These are phyloP conservation scores for Aplidium turbinatum DNA, from an alignment of 23 tunicate genomes.

Conservation along the genomic window DNA sequence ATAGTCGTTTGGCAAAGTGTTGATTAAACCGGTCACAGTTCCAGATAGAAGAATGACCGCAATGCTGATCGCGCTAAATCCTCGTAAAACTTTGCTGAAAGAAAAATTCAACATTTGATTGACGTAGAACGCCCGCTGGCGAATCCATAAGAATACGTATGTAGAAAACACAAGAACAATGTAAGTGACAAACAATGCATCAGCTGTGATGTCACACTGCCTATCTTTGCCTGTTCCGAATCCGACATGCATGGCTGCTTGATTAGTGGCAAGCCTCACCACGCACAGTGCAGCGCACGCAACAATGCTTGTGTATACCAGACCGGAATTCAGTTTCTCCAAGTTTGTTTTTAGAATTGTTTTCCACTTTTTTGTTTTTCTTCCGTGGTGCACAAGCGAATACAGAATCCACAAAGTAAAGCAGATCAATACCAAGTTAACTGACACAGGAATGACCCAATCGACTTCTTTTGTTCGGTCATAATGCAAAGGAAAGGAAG, in stretches of 20 bases:
- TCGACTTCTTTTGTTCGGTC: neutral
- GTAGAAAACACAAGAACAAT: constrained; percentile 30
- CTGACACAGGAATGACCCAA: constrained; percentile 32
- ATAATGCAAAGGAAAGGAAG: no score
- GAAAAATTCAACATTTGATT: constrained; percentile 41
- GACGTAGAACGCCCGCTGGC: constrained; percentile 58
- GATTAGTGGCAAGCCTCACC: constrained; percentile 17
- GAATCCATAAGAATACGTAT: constrained; percentile 69
- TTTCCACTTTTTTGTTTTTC: constrained; percentile 48
- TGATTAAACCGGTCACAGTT: constrained; percentile 8
- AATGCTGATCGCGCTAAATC: constrained; percentile 52
- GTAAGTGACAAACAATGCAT: constrained; percentile 33
- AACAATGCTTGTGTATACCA: constrained; percentile 42
- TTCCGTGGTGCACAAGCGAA: constrained; percentile 45
- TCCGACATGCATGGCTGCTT: constrained; percentile 34
- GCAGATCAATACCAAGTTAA: constrained; percentile 4
- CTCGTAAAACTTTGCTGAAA: constrained; percentile 13
- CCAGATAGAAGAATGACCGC: constrained; percentile 41
- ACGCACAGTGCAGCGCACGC: constrained; percentile 34
- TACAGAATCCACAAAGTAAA: constrained; percentile 21
- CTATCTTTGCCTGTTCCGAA: neutral
- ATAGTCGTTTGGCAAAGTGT: constrained; percentile 31
- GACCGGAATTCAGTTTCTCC: constrained; percentile 14
- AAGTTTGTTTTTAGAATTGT: neutral
- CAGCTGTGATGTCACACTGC: constrained; percentile 54